phyloP scores from a whole-genome alignment of 64 coral and sea anemone species.

The Stylophora pistillata region DNA sequence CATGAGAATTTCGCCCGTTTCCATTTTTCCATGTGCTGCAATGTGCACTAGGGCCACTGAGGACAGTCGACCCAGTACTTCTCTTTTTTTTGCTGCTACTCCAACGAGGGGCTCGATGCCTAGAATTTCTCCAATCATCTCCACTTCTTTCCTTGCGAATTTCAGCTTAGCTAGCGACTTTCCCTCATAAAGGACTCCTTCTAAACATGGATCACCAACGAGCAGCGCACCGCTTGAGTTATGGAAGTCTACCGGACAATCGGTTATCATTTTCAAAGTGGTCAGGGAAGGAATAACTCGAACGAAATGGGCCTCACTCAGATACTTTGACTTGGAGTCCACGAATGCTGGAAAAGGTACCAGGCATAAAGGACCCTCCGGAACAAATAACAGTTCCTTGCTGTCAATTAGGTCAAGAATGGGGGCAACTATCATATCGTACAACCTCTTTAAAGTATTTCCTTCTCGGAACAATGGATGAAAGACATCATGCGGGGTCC shows the following conservation, averaged over 20 bases:
- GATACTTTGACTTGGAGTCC: neutral
- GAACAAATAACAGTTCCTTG: neutral
- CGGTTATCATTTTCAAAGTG: neutral
- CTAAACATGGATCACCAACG: constrained; percentile 7
- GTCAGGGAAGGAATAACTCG: constrained; percentile 6
- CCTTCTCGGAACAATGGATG: neutral
- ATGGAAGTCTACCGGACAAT: neutral
- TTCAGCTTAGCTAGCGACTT: neutral
- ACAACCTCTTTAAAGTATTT: neutral
- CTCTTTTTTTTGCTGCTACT: neutral
- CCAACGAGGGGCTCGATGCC: neutral
- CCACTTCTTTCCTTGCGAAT: neutral
- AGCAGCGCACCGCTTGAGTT: neutral
- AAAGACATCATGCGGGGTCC: no score
- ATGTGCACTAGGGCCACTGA: no score
- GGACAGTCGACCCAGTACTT: neutral
- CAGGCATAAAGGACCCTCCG: neutral
- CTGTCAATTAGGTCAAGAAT: neutral
- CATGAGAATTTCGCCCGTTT: neutral
- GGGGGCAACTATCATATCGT: neutral
- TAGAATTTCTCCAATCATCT: neutral
- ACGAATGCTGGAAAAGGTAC: constrained; percentile 12
- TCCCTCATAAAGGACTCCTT: neutral
- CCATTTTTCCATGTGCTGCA: neutral
- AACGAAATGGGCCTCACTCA: neutral